These are phyloP conservation scores for Callaeas wilsoni DNA, from an alignment of 2,113 vertebrate genomes.

Conservation along the genomic window DNA sequence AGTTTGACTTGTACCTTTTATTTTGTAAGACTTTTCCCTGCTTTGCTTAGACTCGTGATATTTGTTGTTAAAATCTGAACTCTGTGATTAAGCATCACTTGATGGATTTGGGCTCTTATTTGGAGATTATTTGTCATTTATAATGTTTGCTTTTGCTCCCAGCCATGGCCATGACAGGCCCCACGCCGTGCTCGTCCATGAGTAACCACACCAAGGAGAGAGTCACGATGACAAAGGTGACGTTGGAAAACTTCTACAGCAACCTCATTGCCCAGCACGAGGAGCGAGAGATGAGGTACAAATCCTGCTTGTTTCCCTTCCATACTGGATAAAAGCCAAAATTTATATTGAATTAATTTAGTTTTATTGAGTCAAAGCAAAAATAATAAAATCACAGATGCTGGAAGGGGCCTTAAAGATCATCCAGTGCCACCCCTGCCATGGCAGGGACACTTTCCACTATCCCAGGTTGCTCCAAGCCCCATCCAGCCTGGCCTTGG, in stretches of 20 bases:
- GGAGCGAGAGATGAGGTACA: slow-evolving; percentile 96
- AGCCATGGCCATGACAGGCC: slow-evolving; percentile 98
- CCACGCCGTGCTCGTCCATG: slow-evolving; percentile 91
- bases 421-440: not conserved
- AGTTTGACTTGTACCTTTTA: slow-evolving; percentile 24
- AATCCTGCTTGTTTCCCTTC: not conserved
- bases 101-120: not conserved
- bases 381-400: not conserved
- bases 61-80: not conserved
- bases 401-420: not conserved
- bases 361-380: not conserved
- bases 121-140: not conserved
- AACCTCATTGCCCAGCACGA: slow-evolving; percentile 96
- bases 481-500: fast-evolving
- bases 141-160: not conserved
- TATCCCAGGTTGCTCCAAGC: fast-evolving
- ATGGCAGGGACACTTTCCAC: not conserved
- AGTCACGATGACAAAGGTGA: slow-evolving; percentile 98
- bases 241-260: slow-evolving; percentile 97
- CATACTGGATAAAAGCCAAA: not conserved
- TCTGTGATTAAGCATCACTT: not conserved
- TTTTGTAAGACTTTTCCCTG: slow-evolving; percentile 22
- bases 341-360: fast-evolving
- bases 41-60: not conserved
- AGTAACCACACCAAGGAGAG: slow-evolving; percentile 98